Conservation (phyloP, 2,113 vertebrate species). For the Tragelaphus strepsiceros region DNA sequence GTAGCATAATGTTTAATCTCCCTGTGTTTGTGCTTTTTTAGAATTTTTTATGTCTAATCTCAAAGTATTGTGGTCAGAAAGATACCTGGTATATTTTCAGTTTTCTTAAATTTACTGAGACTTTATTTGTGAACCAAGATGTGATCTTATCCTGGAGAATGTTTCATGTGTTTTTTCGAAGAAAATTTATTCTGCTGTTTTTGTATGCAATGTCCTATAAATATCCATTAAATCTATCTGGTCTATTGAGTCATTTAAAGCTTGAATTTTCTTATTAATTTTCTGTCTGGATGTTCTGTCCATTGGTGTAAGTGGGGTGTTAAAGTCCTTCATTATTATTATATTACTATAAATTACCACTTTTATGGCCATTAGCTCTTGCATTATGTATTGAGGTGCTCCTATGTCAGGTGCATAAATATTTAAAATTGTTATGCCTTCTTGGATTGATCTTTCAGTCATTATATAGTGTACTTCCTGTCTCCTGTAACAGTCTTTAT, state of each 20-base stretch:
- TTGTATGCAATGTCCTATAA: background rate
- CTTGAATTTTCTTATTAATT: background rate
- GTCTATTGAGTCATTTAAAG: background rate
- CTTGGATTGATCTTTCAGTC: background rate
- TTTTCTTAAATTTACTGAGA: background rate
- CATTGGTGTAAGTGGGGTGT: background rate
- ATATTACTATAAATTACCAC: background rate
- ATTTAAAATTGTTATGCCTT: background rate
- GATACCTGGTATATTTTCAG: background rate
- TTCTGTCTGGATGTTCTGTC: background rate
- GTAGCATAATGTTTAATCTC: background rate
- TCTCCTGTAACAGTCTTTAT: background rate
- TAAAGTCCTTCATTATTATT: background rate
- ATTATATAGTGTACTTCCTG: background rate
- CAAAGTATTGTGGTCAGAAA: background rate
- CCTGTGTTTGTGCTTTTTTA: background rate
- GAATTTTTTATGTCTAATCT: background rate
- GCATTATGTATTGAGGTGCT: background rate
- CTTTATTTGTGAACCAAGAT: background rate
- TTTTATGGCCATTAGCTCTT: background rate
- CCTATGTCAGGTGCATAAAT: background rate
- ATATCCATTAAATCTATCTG: background rate
- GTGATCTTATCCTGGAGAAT: background rate
- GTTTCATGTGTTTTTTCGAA: background rate
- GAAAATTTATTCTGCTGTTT: background rate